These are phyloP conservation scores for Axea sp. DNA, from an alignment of 2,888 invertebrate species.

Conservation along the genomic window DNA sequence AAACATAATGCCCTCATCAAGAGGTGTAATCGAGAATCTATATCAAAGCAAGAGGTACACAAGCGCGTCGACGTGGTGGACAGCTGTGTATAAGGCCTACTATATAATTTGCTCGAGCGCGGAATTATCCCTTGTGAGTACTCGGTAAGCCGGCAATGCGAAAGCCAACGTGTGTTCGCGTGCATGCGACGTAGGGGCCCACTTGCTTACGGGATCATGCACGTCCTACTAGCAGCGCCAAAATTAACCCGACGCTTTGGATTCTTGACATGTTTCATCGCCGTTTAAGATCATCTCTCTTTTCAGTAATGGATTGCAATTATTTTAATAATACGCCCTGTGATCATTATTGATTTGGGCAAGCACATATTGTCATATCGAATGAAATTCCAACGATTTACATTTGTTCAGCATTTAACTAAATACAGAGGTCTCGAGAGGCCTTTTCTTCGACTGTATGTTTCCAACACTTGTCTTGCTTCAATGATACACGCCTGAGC, in stretches of 20 bases:
- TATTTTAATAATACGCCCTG: slow-evolving; percentile 41
- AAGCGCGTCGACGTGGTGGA: slow-evolving; percentile 51
- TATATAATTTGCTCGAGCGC: slow-evolving; percentile 52
- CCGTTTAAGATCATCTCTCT: slow-evolving; percentile 38
- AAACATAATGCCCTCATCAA: slow-evolving; percentile 42
- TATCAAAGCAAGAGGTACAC: slow-evolving; percentile 49
- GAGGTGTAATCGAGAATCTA: slow-evolving; percentile 55
- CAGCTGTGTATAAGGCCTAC: slow-evolving; percentile 48
- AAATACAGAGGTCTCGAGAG: slow-evolving; percentile 5
- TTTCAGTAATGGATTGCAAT: slow-evolving; percentile 30
- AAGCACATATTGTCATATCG: slow-evolving; percentile 10
- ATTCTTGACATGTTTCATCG: slow-evolving; percentile 32
- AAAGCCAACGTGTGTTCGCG: slow-evolving; percentile 41
- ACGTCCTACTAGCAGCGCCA: slow-evolving; percentile 39
- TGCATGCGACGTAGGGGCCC: slow-evolving; percentile 20
- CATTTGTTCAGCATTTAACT: slow-evolving; percentile 12
- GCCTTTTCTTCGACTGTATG: too few relatives aligned
- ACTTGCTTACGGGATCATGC: slow-evolving; percentile 21
- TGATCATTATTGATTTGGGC: slow-evolving; percentile 47
- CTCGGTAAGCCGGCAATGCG: slow-evolving; percentile 55
- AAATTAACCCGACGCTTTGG: slow-evolving; percentile 39
- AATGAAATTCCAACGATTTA: not conserved
- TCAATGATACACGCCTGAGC: too few relatives aligned
- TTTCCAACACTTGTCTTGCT: too few relatives aligned
- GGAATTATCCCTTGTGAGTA: slow-evolving; percentile 53